These are phyloP conservation scores for Clostera curtula DNA, from an alignment of 2,888 invertebrate genomes.

Conservation along the genomic window DNA sequence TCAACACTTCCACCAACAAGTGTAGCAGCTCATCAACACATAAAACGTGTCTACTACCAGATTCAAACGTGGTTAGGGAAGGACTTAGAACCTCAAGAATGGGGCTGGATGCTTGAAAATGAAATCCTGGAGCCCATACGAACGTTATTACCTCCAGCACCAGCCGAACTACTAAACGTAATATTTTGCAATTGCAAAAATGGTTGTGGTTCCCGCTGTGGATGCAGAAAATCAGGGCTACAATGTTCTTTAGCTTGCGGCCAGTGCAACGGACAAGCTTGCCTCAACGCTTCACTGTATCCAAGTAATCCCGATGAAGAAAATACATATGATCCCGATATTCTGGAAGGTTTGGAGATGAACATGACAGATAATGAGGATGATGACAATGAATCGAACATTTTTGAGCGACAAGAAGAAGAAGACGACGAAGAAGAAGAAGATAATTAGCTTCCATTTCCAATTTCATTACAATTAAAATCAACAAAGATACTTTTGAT, in stretches of 20 bases:
- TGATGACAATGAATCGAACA: constrained; percentile 17
- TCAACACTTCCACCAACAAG: constrained; percentile 32
- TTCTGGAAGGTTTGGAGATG: constrained; percentile 18
- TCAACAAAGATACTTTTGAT: constrained; percentile 9
- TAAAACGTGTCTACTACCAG: constrained; percentile 23
- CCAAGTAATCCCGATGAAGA: constrained; percentile 17
- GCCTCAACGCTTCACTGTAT: constrained; percentile 14
- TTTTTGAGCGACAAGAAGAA: constrained; percentile 13
- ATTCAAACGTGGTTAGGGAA: constrained; percentile 26
- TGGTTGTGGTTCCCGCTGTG: constrained; percentile 25
- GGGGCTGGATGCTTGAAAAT: constrained; percentile 25
- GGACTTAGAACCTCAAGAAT: constrained; percentile 23
- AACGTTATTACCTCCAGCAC: constrained; percentile 22
- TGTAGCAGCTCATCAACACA: constrained; percentile 31
- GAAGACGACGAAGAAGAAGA: constrained; percentile 17
- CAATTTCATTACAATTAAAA: constrained; percentile 12
- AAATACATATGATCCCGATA: constrained; percentile 16
- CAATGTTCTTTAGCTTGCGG: constrained; percentile 17
- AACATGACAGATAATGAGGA: constrained; percentile 20
- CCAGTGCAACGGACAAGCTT: constrained; percentile 14
- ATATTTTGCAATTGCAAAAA: constrained; percentile 26
- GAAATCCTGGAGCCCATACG: constrained; percentile 27
- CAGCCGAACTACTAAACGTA: constrained; percentile 16
- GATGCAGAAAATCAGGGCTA: no score
- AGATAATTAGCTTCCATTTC: constrained; percentile 15